Percentiles rank a stretch among this genome's conserved stretches.
Conservation (phyloP, 2,797 vertebrate species). For the Eospalax fontanierii region DNA sequence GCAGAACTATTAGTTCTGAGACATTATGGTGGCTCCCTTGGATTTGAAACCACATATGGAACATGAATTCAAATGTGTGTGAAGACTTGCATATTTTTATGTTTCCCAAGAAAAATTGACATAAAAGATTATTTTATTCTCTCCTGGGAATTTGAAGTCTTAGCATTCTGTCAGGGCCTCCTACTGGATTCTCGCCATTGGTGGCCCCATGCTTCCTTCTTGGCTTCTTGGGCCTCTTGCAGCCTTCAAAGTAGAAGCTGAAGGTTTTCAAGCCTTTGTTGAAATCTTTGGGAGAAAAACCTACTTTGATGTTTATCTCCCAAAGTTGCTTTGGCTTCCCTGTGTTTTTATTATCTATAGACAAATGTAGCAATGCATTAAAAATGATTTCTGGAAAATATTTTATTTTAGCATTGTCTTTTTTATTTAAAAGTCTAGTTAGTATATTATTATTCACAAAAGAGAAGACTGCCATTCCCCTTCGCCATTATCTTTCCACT, state of each 20-base stretch:
- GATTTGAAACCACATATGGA: not conserved
- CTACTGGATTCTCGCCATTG: not conserved
- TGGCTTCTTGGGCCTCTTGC: not conserved
- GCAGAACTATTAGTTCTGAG: not conserved
- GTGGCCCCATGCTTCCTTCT: not conserved
- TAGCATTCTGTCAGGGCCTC: not conserved
- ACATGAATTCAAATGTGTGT: not conserved
- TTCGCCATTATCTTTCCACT: conserved; percentile 9
- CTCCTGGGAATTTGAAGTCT: not conserved
- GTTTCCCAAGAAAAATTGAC: not conserved
- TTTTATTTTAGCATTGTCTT: conserved; percentile 19
- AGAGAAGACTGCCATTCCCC: not conserved
- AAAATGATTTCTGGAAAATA: conserved; percentile 17
- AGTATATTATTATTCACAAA: conserved; percentile 25
- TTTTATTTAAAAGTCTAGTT: not conserved
- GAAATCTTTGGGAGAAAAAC: not conserved
- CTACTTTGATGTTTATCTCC: not conserved
- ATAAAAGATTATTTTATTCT: not conserved
- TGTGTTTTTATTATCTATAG: not conserved
- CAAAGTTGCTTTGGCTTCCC: not conserved
- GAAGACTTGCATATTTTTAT: not conserved
- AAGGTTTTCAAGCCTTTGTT: not conserved
- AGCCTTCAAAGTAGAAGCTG: not conserved
- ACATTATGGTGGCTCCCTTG: not conserved
- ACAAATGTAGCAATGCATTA: not conserved